A percentile compares a stretch with the other conserved stretches of the same genome.
Conservation (phyloP, 2,113 vertebrate species). For the Mormyrus lacerda region DNA sequence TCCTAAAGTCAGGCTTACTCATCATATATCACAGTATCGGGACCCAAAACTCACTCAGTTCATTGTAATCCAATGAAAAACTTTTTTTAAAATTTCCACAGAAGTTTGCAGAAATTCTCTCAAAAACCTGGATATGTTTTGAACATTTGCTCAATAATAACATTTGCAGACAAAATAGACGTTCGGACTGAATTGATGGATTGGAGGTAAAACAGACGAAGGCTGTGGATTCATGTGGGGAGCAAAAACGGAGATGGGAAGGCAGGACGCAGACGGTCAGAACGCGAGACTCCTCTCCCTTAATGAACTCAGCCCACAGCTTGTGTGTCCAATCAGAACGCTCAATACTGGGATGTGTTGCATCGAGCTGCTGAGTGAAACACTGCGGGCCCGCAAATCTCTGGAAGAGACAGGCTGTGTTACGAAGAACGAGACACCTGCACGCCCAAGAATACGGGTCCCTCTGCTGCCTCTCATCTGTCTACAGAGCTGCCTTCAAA, state of each 20-base stretch:
- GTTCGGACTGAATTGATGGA: not conserved
- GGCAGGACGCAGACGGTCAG: not conserved
- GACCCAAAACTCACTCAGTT: not conserved
- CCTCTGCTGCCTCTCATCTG: not conserved
- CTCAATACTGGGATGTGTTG: not conserved
- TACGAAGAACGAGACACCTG: not conserved
- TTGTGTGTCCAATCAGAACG: not conserved
- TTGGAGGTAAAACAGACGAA: not conserved
- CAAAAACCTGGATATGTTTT: not conserved
- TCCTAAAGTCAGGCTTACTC: not conserved
- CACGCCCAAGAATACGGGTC: not conserved
- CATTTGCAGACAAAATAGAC: not conserved
- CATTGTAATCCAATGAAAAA: not conserved
- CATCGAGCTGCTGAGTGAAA: not conserved
- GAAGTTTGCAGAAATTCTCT: not conserved
- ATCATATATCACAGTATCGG: not conserved
- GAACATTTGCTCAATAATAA: not conserved
- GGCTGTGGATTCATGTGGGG: not conserved
- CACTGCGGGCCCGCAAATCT: not conserved
- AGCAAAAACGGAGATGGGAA: not conserved
- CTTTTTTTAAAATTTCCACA: conserved; percentile 17
- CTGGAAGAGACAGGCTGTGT: not conserved
- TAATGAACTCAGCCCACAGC: not conserved
- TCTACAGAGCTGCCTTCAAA: not conserved
- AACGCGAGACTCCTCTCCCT: not conserved